A percentile compares a stretch with the other conserved stretches of the same genome.
phyloP scores from a whole-genome alignment of 2,113 vertebrate species.

The Tetrax tetrax region DNA sequence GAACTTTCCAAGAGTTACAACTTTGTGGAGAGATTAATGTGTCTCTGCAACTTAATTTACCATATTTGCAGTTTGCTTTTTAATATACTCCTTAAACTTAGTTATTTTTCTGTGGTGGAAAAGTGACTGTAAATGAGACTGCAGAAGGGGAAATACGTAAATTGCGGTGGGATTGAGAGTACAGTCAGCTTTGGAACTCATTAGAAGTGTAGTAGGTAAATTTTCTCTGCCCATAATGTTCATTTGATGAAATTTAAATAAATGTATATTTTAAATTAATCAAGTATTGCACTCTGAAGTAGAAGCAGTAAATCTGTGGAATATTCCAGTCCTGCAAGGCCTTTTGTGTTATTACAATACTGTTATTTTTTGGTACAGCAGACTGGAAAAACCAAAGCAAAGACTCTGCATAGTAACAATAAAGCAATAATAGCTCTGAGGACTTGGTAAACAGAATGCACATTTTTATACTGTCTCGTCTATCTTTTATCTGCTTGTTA shows the following conservation, averaged over 20 bases:
- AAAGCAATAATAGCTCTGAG: background rate
- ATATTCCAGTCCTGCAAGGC: background rate
- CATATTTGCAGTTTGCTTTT: background rate
- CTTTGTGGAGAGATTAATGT: background rate
- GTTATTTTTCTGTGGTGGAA: background rate
- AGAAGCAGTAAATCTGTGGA: background rate
- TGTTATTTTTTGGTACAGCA: background rate
- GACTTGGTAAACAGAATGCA: background rate
- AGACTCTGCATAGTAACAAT: background rate
- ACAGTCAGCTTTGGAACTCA: background rate
- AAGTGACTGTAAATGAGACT: background rate
- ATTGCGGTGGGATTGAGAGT: background rate
- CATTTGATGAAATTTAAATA: background rate
- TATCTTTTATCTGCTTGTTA: background rate
- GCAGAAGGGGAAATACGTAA: background rate
- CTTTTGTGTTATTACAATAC: background rate
- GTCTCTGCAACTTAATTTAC: background rate
- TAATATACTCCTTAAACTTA: background rate
- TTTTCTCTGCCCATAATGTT: background rate
- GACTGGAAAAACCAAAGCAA: background rate
- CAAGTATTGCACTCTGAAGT: background rate
- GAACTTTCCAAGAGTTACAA: background rate
- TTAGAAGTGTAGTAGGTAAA: background rate
- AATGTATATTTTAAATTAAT: background rate
- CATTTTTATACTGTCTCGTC: background rate